Conservation (phyloP, 2,888 invertebrate species). For the Acleris emargana region DNA sequence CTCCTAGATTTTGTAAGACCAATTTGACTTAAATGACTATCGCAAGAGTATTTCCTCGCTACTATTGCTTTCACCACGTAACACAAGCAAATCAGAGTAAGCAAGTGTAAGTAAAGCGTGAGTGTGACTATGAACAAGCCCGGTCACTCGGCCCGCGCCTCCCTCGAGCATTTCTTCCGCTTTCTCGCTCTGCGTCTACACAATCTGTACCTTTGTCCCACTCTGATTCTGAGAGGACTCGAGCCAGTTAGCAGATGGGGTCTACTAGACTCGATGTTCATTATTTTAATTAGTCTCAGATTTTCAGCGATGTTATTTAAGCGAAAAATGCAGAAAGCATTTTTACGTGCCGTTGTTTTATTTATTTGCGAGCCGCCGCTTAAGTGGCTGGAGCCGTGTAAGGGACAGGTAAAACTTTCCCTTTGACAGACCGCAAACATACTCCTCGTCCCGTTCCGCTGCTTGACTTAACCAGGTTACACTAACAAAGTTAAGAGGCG, state of each 20-base stretch:
- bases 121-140: slow-evolving; percentile 28
- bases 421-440: slow-evolving; percentile 59
- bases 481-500: slow-evolving; percentile 25
- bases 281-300: slow-evolving; percentile 31
- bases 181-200: slow-evolving; percentile 10
- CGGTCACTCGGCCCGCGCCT: slow-evolving; percentile 14
- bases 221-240: slow-evolving; percentile 17
- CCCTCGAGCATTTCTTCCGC: slow-evolving; percentile 19
- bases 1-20: neutral
- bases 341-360: slow-evolving; percentile 20
- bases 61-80: slow-evolving; percentile 16
- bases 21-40: slow-evolving; percentile 9
- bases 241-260: slow-evolving; percentile 8
- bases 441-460: slow-evolving; percentile 40
- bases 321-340: slow-evolving; percentile 19
- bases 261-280: slow-evolving; percentile 20
- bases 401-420: slow-evolving; percentile 51
- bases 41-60: slow-evolving; percentile 1
- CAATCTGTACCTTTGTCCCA: slow-evolving; percentile 5
- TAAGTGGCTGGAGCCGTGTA: slow-evolving; percentile 41
- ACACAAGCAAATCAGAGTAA: slow-evolving; percentile 30
- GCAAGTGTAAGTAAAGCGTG: slow-evolving; percentile 19
- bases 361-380: slow-evolving; percentile 20
- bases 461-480: slow-evolving; percentile 16
- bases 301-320: slow-evolving; percentile 21